These are phyloP conservation scores for Sesia apiformis DNA, from an alignment of 2,888 invertebrate species.

Conservation along the genomic window DNA sequence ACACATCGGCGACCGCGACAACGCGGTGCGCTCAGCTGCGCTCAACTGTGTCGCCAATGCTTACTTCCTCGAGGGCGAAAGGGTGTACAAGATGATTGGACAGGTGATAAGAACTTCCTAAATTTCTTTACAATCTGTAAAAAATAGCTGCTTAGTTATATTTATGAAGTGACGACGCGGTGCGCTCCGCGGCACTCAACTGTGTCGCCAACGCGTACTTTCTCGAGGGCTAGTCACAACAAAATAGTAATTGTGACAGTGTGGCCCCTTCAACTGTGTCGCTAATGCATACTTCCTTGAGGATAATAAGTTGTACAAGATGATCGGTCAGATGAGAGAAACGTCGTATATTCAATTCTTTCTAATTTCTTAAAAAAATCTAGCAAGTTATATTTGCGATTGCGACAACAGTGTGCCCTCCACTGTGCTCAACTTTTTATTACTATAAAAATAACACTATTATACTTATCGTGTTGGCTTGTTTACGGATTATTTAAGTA, in stretches of 20 bases:
- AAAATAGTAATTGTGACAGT: no score
- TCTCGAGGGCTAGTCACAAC: no score
- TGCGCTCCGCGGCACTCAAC: slow-evolving; percentile 91
- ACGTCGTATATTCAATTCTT: background rate
- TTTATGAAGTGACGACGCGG: slow-evolving; percentile 85
- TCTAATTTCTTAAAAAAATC: no score
- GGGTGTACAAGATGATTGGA: slow-evolving; percentile 92
- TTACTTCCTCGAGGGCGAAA: slow-evolving; percentile 93
- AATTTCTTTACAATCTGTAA: no score
- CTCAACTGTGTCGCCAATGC: slow-evolving; percentile 94
- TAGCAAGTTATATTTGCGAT: no score
- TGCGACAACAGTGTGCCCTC: no score
- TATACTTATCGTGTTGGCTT: no score
- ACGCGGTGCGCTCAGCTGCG: slow-evolving; percentile 95
- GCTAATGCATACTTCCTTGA: slow-evolving; percentile 92
- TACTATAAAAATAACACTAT: no score
- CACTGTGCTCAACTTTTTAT: no score
- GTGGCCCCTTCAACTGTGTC: slow-evolving; percentile 79
- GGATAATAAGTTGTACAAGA: slow-evolving; percentile 93
- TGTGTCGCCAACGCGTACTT: no score
- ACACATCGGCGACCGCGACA: slow-evolving; percentile 97
- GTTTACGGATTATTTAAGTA: no score
- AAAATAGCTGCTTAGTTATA: no score
- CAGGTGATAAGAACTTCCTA: slow-evolving; percentile 67
- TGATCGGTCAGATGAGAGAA: slow-evolving; percentile 84